Percentiles rank a stretch among this genome's conserved stretches.
phyloP scores from a whole-genome alignment of 1,140 invertebrate species.

The Argopecten irradians region DNA sequence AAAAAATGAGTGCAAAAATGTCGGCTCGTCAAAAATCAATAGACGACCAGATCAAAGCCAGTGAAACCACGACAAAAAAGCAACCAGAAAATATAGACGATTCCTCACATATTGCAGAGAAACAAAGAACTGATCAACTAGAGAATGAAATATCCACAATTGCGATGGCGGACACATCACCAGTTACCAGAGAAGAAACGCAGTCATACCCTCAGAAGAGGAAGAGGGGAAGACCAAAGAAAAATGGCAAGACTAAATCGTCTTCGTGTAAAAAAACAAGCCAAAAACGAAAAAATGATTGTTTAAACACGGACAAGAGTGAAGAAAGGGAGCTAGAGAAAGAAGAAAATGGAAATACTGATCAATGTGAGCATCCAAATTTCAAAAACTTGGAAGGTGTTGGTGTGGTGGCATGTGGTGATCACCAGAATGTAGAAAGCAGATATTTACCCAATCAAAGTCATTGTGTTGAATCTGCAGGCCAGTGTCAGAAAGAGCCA shows the following conservation, averaged over 20 bases:
- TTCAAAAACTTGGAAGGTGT: not conserved
- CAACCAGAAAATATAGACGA: not conserved
- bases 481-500: too few relatives aligned
- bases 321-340: not conserved
- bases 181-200: slow-evolving; percentile 26
- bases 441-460: too few relatives aligned
- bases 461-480: too few relatives aligned
- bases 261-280: not conserved
- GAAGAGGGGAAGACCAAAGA: slow-evolving; percentile 45
- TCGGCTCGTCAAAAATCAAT: too few relatives aligned
- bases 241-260: not conserved
- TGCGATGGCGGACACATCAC: not conserved
- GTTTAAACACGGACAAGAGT: not conserved
- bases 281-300: not conserved
- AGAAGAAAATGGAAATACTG: not conserved
- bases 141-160: not conserved
- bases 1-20: not conserved
- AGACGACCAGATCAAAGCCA: too few relatives aligned
- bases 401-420: too few relatives aligned
- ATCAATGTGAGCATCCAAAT: not conserved
- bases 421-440: too few relatives aligned
- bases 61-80: not conserved
- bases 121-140: not conserved
- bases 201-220: slow-evolving; percentile 20
- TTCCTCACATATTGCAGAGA: not conserved